Percentiles rank a stretch among this genome's conserved stretches.
phyloP scores from a whole-genome alignment of 1,140 invertebrate species.

The Drosophila paulistorum region DNA sequence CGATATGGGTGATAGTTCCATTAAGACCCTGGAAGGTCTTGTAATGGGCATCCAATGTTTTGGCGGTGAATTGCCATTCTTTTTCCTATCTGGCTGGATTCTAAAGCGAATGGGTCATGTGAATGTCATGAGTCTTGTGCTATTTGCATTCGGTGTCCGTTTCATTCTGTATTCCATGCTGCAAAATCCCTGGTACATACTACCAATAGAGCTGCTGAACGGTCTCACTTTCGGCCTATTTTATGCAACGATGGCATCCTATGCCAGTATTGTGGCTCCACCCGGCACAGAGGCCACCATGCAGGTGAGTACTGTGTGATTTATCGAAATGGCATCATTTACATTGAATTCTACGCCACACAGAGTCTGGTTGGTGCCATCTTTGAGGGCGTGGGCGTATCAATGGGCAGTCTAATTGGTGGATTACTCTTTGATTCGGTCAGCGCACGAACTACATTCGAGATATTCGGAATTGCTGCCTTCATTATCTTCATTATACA shows the following conservation, averaged over 20 bases:
- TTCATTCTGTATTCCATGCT: slow-evolving; percentile 93
- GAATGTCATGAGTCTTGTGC: slow-evolving; percentile 91
- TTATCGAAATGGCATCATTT: neutral
- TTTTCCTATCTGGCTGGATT: slow-evolving; percentile 92
- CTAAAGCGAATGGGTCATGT: slow-evolving; percentile 92
- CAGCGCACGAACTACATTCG: slow-evolving; percentile 87
- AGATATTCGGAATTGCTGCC: slow-evolving; percentile 88
- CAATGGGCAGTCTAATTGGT: slow-evolving; percentile 89
- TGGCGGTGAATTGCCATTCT: slow-evolving; percentile 94
- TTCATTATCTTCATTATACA: slow-evolving; percentile 87
- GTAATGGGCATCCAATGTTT: slow-evolving; percentile 92
- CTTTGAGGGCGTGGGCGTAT: slow-evolving; percentile 93
- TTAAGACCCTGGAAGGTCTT: slow-evolving; percentile 92
- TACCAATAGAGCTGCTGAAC: slow-evolving; percentile 93
- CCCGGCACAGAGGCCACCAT: slow-evolving; percentile 93
- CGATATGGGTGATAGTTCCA: slow-evolving; percentile 84
- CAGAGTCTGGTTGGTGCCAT: slow-evolving; percentile 92
- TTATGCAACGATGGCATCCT: slow-evolving; percentile 94
- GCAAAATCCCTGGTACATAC: slow-evolving; percentile 90
- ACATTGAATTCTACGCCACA: neutral
- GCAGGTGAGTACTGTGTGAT: slow-evolving; percentile 84
- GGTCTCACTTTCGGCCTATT: slow-evolving; percentile 94
- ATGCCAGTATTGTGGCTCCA: slow-evolving; percentile 93
- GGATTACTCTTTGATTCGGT: slow-evolving; percentile 87
- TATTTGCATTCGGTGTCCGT: slow-evolving; percentile 89